Conservation (phyloP, 1,140 invertebrate genomes). For the Drosophila sproati region DNA sequence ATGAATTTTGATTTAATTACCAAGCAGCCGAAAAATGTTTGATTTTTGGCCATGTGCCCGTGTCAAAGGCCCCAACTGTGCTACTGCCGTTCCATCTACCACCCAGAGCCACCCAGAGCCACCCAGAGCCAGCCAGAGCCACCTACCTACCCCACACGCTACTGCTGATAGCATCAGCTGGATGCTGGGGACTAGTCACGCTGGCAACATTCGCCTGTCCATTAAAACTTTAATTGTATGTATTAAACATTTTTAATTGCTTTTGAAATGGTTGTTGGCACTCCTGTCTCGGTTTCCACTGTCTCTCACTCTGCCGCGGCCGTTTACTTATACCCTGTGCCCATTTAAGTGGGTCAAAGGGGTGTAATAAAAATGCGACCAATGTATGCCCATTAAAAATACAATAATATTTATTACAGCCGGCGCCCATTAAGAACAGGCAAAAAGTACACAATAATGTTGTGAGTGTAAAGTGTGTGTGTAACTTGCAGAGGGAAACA, state of each 20-base stretch:
- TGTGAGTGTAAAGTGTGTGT: no score
- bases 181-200: not conserved
- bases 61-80: not conserved
- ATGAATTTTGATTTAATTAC: conserved; percentile 56
- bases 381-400: not conserved
- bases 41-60: conserved; percentile 41
- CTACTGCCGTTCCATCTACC: not conserved
- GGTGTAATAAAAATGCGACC: conserved; percentile 9
- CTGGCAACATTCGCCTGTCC: conserved; percentile 28
- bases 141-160: not conserved
- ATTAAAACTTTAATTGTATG: conserved; percentile 73
- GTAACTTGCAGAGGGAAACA: no score
- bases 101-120: not conserved
- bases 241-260: conserved; percentile 76
- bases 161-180: not conserved
- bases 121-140: not conserved
- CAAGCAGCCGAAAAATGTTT: conserved; percentile 51
- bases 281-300: conserved; percentile 47
- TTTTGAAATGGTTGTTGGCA: conserved; percentile 53
- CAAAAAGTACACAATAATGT: no score
- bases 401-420: no score
- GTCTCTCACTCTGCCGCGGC: not conserved
- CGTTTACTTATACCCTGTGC: conserved; percentile 14
- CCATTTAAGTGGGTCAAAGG: conserved; percentile 10
- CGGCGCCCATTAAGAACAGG: no score